Evolutionary conservation across 2,797 vertebrate genomes (phyloP), one percentile per base, ranked within the genome.

Genomic region (Epinephelus awoara): DNA sequence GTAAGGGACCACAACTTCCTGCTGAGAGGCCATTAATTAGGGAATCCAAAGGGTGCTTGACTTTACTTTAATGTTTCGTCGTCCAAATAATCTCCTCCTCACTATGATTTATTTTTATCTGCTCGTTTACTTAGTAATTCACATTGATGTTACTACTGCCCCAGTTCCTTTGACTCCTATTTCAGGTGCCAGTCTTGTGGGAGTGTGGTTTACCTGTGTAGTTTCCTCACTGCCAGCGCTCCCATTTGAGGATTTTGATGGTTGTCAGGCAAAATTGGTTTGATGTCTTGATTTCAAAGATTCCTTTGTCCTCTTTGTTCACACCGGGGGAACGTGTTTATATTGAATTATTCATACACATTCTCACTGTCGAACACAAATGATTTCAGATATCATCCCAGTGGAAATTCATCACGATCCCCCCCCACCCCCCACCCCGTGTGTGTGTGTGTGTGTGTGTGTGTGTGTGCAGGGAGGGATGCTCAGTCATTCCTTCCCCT

Each of bases 201-300:
- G 75, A 80, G 25, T 58, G 49, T 54, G 55, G 58, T 61, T 70
- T 76, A 66, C 72, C 62, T 74, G 47, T 49, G 57, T 64, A 52
- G 47, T 72, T 86, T 82, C 58, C 54, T 70, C 3, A 49, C 72
- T 65, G 56, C 65, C 44, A 27, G 62, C 9, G 18, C 62, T 82
- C 58, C 61, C 44, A 21, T 86, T 80, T 82, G 68, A 83, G 68
- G 63, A 59, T 80, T 86, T 86, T 85, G 67, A 86, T 66, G 46
- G 58, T 70, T 86, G 77, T 90, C 65, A 67, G 80, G 74, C 49
- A 75, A 87, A 82, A 77, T 82, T 62, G 74, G 66, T 90, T 88
- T 92, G 80, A 91, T 86, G 79, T 89, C 76, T 90, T 83, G 73
- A 91, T 91, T 90, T 88, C 72, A 87, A 85, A 86, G 72, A 82